These are phyloP conservation scores for Drosophila borborema DNA, from an alignment of 2,888 invertebrate species.

Conservation along the genomic window DNA sequence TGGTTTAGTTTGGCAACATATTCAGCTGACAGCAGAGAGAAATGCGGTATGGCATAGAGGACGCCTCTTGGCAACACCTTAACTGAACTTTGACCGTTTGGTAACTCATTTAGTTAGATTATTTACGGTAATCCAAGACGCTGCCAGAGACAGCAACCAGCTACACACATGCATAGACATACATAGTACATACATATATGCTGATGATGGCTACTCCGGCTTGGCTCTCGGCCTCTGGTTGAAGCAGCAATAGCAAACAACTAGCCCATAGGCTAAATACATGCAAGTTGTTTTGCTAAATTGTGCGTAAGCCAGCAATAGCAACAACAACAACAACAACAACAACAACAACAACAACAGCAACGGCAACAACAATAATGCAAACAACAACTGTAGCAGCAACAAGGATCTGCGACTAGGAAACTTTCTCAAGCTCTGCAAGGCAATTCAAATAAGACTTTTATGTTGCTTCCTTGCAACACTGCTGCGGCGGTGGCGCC, in stretches of 20 bases:
- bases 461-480: conserved; percentile 68
- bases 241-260: conserved; percentile 22
- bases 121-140: conserved; percentile 79
- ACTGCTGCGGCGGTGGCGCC: conserved; percentile 35
- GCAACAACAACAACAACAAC: conserved; percentile 39
- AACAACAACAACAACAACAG: conserved; percentile 30
- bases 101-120: conserved; percentile 79
- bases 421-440: conserved; percentile 77
- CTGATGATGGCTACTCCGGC: conserved; percentile 8
- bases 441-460: conserved; percentile 79
- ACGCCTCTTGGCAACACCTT: conserved; percentile 67
- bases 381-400: conserved; percentile 26
- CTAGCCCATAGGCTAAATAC: conserved; percentile 68
- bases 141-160: conserved; percentile 39
- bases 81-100: conserved; percentile 78
- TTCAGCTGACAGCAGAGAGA: conserved; percentile 17
- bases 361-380: conserved; percentile 22
- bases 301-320: conserved; percentile 74
- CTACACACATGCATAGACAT: conserved; percentile 11
- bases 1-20: conserved; percentile 48
- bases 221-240: conserved; percentile 30
- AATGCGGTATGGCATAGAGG: conserved; percentile 1
- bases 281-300: conserved; percentile 81
- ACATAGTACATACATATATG: background rate
- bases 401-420: conserved; percentile 43